phyloP scores from a whole-genome alignment of 2,888 invertebrate genomes.

The Plagiodera versicolora region DNA sequence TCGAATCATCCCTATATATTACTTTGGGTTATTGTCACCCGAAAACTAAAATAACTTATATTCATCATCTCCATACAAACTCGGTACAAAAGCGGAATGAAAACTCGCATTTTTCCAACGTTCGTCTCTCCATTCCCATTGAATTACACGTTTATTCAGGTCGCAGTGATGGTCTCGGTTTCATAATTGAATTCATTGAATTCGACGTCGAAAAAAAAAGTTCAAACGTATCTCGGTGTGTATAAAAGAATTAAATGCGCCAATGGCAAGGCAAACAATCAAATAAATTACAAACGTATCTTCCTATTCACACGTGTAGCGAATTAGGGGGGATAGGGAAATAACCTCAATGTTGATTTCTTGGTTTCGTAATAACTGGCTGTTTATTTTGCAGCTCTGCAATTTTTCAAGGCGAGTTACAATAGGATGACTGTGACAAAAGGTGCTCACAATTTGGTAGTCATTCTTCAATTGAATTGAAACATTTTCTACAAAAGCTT shows the following conservation, averaged over 20 bases:
- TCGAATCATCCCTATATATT: too few species aligned
- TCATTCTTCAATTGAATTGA: too few species aligned
- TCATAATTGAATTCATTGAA: slow-evolving; percentile 9
- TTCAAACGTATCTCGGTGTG: not conserved
- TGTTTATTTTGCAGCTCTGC: not conserved
- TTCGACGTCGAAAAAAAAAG: slow-evolving; percentile 12
- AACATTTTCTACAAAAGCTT: too few species aligned
- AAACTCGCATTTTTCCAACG: not conserved
- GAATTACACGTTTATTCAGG: not conserved
- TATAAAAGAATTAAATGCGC: slow-evolving; percentile 13
- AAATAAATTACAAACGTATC: slow-evolving; percentile 24
- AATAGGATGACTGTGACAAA: too few species aligned
- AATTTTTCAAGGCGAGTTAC: not conserved
- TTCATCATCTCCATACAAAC: too few species aligned
- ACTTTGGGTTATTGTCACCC: too few species aligned
- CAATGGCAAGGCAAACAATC: slow-evolving; percentile 15
- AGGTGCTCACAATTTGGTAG: too few species aligned
- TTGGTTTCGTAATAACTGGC: not conserved
- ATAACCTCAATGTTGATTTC: not conserved
- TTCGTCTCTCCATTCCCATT: not conserved
- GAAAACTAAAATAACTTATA: too few species aligned
- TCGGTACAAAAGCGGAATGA: not conserved
- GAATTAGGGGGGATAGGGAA: slow-evolving; percentile 11
- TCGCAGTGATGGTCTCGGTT: not conserved
- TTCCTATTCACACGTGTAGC: slow-evolving; percentile 18